Percentiles rank a stretch among this genome's conserved stretches.
Evolutionary conservation across 2,888 invertebrate genomes (phyloP).

Genomic region (Lymantria monacha): DNA sequence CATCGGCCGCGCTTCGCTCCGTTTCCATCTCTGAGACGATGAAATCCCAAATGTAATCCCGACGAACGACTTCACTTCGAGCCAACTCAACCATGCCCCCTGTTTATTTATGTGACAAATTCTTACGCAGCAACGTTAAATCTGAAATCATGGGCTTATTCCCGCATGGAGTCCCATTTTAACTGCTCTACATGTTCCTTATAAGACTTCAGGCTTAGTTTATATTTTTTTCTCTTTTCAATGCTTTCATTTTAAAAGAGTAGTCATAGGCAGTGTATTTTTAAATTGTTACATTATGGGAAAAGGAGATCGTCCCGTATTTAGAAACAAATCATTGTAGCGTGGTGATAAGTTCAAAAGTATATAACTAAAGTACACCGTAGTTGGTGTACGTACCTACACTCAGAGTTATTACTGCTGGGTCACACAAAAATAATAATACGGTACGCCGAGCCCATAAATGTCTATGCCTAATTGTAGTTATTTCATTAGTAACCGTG

Average conservation of each 20-base stretch:
- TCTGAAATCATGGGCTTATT: conserved; percentile 63
- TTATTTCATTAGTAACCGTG: neutral
- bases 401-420: neutral
- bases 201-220: conserved; percentile 1
- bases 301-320: too few relatives aligned
- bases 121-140: conserved; percentile 69
- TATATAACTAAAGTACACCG: neutral
- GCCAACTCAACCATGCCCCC: conserved; percentile 68
- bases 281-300: too few relatives aligned
- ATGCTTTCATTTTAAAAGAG: neutral
- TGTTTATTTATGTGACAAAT: conserved; percentile 81
- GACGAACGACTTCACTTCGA: conserved; percentile 62
- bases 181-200: conserved; percentile 3
- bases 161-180: conserved; percentile 46
- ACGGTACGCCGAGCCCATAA: too few relatives aligned
- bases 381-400: too few relatives aligned
- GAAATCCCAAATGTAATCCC: conserved; percentile 77
- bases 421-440: neutral
- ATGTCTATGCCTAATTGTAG: too few relatives aligned
- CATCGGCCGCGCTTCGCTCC: conserved; percentile 49
- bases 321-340: too few relatives aligned
- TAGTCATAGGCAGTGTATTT: too few relatives aligned
- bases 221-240: conserved; percentile 3
- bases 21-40: conserved; percentile 47
- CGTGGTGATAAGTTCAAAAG: too few relatives aligned